Evolutionary conservation across 2,113 vertebrate genomes (phyloP).

Genomic region (Jacana jacana): DNA sequence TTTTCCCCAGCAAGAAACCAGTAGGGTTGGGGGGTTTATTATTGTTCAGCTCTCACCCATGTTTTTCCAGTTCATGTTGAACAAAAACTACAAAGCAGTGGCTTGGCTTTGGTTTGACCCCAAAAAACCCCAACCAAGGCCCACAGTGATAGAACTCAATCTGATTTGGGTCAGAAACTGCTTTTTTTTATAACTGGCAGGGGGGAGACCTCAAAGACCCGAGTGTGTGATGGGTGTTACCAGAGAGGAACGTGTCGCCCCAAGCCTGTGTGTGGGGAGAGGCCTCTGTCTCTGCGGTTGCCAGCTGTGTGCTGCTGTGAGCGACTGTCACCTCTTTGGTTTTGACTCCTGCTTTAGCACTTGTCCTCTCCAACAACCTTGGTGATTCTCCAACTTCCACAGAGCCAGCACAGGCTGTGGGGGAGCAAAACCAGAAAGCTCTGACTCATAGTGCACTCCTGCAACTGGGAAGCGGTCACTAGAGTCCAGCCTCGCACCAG

Average conservation of each 20-base stretch:
- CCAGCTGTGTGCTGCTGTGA: not conserved
- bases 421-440: not conserved
- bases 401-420: not conserved
- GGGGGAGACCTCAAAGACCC: not conserved
- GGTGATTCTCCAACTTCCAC: not conserved
- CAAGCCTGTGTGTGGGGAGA: not conserved
- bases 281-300: too few relatives aligned
- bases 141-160: not conserved
- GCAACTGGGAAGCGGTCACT: not conserved
- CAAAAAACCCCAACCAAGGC: too few relatives aligned
- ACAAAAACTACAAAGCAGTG: not conserved
- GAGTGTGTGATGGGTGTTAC: accelerated
- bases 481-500: not conserved
- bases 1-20: not conserved
- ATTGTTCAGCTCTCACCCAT: not conserved
- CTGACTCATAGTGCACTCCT: not conserved
- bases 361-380: not conserved
- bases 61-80: not conserved
- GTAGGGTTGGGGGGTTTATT: not conserved
- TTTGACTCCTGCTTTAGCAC: not conserved
- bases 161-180: not conserved
- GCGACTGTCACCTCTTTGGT: accelerated
- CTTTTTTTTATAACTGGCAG: not conserved
- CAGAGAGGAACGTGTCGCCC: not conserved
- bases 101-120: not conserved